Conservation (phyloP, 2,113 vertebrate species). For the Origma solitaria region DNA sequence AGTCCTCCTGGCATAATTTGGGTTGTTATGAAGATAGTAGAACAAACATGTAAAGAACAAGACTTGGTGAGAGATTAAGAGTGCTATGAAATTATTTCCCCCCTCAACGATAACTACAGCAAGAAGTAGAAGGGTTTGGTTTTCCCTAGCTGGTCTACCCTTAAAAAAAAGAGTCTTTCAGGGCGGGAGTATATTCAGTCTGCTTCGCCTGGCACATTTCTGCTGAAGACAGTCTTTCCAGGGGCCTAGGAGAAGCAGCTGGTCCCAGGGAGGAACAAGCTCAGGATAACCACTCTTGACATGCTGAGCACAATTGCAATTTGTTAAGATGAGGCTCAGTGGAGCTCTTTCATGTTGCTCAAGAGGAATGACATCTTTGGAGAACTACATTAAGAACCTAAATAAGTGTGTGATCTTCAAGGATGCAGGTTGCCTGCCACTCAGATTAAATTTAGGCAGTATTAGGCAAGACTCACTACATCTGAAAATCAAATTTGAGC, state of each 20-base stretch:
- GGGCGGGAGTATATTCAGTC: background rate
- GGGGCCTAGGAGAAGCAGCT: background rate
- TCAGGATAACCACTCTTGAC: background rate
- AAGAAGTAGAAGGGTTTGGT: background rate
- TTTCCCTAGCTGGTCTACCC: background rate
- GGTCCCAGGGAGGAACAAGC: background rate
- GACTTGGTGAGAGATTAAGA: background rate
- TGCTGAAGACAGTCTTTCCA: background rate
- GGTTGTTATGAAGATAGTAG: background rate
- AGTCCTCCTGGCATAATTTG: background rate
- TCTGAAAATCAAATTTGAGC: background rate
- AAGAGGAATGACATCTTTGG: background rate
- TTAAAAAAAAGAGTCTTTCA: background rate
- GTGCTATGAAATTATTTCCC: background rate
- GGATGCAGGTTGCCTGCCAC: background rate
- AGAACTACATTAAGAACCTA: background rate
- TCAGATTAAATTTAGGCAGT: background rate
- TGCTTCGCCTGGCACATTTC: background rate
- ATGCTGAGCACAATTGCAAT: background rate
- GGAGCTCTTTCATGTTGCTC: fast-evolving
- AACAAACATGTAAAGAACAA: background rate
- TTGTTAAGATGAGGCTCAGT: background rate
- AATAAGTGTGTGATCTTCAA: background rate
- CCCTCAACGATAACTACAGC: background rate
- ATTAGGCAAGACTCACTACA: background rate